Percentiles rank a stretch among this genome's conserved stretches.
phyloP scores from a whole-genome alignment of 2,113 vertebrate species.

The Ptyas mucosa region DNA sequence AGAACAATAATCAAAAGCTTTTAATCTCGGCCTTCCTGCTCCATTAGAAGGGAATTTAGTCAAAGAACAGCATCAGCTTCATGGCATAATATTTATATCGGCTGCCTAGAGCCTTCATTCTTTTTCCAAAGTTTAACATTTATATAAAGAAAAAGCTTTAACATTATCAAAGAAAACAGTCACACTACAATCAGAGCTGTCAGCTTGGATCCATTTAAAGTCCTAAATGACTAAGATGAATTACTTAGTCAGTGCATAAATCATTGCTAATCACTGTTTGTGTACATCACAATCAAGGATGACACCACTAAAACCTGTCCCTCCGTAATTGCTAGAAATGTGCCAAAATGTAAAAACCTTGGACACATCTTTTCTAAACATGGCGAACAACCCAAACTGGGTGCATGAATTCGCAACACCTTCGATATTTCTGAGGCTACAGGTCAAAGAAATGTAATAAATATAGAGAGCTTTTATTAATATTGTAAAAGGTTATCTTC shows the following conservation, averaged over 20 bases:
- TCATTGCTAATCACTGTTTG: constrained; percentile 68
- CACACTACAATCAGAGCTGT: constrained; percentile 48
- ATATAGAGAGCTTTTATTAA: constrained; percentile 59
- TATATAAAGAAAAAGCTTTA: constrained; percentile 27
- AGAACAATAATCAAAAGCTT: constrained; percentile 15
- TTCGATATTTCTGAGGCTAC: constrained; percentile 61
- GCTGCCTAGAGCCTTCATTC: constrained; percentile 23
- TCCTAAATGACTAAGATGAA: constrained; percentile 67
- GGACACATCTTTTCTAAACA: constrained; percentile 39
- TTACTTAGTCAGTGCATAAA: constrained; percentile 63
- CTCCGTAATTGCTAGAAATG: constrained; percentile 71
- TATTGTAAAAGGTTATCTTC: constrained; percentile 50
- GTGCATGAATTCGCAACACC: constrained; percentile 53
- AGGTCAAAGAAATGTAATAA: constrained; percentile 63
- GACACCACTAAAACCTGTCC: constrained; percentile 57
- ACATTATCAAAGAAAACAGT: constrained; percentile 50
- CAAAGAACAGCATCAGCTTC: constrained; percentile 11
- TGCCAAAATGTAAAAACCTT: constrained; percentile 69
- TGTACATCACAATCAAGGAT: constrained; percentile 53
- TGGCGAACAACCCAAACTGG: constrained; percentile 41
- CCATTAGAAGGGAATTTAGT: constrained; percentile 16
- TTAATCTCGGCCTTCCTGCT: background rate
- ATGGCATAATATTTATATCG: constrained; percentile 19
- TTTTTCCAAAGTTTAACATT: constrained; percentile 30
- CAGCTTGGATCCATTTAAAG: constrained; percentile 42